Conservation (phyloP, 2,797 vertebrate genomes). For the Melopsittacus undulatus region DNA sequence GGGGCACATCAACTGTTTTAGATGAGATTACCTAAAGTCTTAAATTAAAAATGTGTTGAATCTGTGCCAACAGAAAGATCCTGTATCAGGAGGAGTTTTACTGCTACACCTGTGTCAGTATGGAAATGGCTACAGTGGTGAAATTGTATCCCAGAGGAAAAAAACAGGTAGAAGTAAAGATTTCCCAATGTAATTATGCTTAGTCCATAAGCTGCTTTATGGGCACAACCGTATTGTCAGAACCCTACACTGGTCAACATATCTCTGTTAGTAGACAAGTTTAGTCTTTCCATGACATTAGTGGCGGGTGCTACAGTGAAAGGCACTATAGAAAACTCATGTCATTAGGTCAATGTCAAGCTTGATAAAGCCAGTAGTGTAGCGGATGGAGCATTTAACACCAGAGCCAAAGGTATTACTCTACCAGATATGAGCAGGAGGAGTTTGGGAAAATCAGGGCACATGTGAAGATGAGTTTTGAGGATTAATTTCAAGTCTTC, state of each 20-base stretch:
- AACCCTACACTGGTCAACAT: background rate
- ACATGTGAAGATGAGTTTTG: background rate
- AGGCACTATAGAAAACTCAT: background rate
- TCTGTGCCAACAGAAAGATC: background rate
- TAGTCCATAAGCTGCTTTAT: background rate
- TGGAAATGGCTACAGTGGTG: background rate
- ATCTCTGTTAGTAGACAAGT: background rate
- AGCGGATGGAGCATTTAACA: background rate
- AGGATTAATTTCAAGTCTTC: background rate
- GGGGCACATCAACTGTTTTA: background rate
- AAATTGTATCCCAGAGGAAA: background rate
- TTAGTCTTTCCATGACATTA: background rate
- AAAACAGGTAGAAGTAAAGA: background rate
- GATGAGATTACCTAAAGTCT: background rate
- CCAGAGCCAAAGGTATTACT: background rate
- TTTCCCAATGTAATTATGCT: background rate
- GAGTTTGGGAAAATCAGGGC: background rate
- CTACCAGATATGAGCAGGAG: background rate
- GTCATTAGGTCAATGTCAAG: background rate
- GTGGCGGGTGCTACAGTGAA: background rate
- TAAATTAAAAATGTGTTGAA: background rate
- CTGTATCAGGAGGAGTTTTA: background rate
- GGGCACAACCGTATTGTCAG: background rate
- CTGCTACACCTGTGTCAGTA: background rate
- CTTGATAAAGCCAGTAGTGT: background rate